Percentiles rank a stretch among this genome's conserved stretches.
Evolutionary conservation across 2,113 vertebrate genomes (phyloP).

Genomic region (Eubucco bourcierii): DNA sequence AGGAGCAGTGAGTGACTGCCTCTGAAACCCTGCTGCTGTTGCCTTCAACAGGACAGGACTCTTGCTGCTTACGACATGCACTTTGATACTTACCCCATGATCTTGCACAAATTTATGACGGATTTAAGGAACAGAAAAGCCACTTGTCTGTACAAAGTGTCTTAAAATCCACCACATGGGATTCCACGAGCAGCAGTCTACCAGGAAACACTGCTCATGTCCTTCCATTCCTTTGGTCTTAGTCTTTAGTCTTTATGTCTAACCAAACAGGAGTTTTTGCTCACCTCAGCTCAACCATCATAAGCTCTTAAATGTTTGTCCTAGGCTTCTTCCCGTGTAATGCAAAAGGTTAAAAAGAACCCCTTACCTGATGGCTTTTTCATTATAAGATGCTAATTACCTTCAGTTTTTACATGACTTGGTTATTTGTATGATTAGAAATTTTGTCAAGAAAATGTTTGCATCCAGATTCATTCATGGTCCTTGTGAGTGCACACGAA

Average conservation of each 20-base stretch:
- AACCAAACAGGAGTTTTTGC: not conserved
- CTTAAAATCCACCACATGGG: accelerated
- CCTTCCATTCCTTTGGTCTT: not conserved
- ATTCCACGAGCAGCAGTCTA: not conserved
- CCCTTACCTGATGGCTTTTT: constrained; percentile 21
- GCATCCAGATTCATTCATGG: constrained; percentile 20
- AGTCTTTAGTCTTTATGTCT: not conserved
- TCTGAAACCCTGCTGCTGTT: not conserved
- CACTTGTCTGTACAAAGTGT: not conserved
- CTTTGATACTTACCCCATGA: not conserved
- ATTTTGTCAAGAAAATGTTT: constrained; percentile 37
- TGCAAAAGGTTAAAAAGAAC: constrained; percentile 25
- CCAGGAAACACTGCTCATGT: not conserved
- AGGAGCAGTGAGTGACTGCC: not conserved
- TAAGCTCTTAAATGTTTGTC: constrained; percentile 24
- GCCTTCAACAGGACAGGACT: not conserved
- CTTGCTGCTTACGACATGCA: accelerated
- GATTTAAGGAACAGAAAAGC: not conserved
- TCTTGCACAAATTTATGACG: not conserved
- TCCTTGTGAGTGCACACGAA: constrained; percentile 4
- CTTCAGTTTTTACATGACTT: constrained; percentile 6
- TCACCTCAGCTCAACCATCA: not conserved
- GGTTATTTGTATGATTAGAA: constrained; percentile 33
- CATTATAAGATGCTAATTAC: constrained; percentile 39
- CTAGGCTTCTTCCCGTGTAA: not conserved